Evolutionary conservation across 1,140 invertebrate species (phyloP).

Genomic region (Drosophila athabasca): DNA sequence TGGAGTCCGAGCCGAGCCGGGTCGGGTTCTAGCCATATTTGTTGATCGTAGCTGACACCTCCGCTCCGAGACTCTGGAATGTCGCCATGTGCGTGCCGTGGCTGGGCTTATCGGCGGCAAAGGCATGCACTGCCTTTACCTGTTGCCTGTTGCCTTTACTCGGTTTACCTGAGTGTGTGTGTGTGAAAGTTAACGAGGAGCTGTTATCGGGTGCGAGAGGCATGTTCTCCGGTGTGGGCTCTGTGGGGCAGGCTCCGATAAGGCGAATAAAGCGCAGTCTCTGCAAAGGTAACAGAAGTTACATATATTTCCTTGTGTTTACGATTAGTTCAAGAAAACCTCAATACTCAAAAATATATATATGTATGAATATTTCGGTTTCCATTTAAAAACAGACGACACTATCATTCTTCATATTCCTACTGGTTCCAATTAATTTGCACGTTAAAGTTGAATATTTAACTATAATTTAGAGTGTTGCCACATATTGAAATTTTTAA

Average conservation of each 20-base stretch:
- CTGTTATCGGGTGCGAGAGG: constrained; percentile 17
- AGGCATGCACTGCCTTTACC: not conserved
- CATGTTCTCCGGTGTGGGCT: not conserved
- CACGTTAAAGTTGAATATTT: no score
- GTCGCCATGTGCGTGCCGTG: constrained; percentile 23
- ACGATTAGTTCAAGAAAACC: not conserved
- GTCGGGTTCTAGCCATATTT: constrained; percentile 47
- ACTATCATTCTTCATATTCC: no score
- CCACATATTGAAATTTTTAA: no score
- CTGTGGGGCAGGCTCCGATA: constrained; percentile 11
- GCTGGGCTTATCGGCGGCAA: constrained; percentile 36
- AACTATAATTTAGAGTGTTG: no score
- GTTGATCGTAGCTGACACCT: constrained; percentile 39
- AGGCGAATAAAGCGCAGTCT: constrained; percentile 21
- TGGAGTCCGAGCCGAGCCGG: constrained; percentile 4
- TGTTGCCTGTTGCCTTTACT: not conserved
- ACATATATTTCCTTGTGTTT: not conserved
- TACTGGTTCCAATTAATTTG: no score
- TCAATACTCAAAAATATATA: no score
- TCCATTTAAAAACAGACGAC: no score
- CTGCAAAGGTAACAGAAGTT: not conserved
- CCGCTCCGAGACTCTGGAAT: constrained; percentile 35
- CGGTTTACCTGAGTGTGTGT: constrained; percentile 6
- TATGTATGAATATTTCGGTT: no score
- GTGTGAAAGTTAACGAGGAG: constrained; percentile 6